Conservation (phyloP, 2,797 vertebrate genomes). For the Sebastes kiyomatsui region DNA sequence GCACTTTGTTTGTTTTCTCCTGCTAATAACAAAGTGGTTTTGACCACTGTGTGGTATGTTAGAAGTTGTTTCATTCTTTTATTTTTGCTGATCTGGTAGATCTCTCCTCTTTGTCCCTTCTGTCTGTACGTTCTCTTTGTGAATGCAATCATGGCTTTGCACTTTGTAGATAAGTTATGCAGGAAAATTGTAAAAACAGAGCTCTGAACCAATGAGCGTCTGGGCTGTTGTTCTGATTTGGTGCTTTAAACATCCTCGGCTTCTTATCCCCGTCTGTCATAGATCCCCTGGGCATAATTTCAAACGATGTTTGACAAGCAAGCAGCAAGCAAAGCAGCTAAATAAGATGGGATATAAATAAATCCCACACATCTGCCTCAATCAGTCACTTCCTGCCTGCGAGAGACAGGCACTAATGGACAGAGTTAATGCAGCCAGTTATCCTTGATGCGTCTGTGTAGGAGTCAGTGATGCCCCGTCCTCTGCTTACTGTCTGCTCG, state of each 20-base stretch:
- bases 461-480: conserved; percentile 46
- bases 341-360: conserved; percentile 58
- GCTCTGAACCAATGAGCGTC: not conserved
- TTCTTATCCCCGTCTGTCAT: conserved; percentile 11
- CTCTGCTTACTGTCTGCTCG: conserved; percentile 29
- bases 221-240: not conserved
- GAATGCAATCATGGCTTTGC: not conserved
- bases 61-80: not conserved
- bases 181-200: not conserved
- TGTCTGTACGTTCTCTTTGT: not conserved
- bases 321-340: conserved; percentile 29
- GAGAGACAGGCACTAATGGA: conserved; percentile 60
- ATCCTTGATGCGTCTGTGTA: conserved; percentile 56
- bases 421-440: conserved; percentile 61
- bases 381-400: conserved; percentile 67
- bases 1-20: not conserved
- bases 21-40: not conserved
- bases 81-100: not conserved
- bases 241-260: not conserved
- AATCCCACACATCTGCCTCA: conserved; percentile 53
- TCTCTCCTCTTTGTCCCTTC: not conserved
- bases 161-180: not conserved
- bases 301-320: conserved; percentile 34
- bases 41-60: not conserved
- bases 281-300: conserved; percentile 37